phyloP scores from a whole-genome alignment of 2,113 vertebrate genomes.

The Cavia aperea region DNA sequence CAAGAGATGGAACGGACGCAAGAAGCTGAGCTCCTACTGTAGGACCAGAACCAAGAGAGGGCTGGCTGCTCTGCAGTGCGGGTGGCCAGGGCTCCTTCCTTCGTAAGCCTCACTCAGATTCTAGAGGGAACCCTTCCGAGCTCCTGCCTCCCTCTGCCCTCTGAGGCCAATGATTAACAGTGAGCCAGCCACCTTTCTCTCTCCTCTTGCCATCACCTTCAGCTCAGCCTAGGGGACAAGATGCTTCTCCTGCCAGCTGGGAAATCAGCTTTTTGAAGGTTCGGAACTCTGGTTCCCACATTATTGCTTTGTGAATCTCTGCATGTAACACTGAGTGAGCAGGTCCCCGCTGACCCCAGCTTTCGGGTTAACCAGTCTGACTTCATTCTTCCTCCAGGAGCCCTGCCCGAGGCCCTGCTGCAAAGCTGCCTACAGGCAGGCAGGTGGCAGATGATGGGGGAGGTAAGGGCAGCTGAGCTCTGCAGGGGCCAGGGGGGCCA shows the following conservation, averaged over 20 bases:
- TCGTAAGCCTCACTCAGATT: neutral
- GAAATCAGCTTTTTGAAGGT: no score
- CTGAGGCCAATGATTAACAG: neutral
- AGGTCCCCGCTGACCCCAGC: neutral
- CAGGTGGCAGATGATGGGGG: accelerated
- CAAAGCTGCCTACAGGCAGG: neutral
- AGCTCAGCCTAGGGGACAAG: no score
- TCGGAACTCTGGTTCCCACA: no score
- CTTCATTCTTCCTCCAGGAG: neutral
- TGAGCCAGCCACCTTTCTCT: neutral
- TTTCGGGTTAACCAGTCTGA: neutral
- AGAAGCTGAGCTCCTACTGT: neutral
- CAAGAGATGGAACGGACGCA: neutral
- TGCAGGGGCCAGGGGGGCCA: accelerated
- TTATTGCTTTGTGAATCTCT: no score
- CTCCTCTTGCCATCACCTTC: no score
- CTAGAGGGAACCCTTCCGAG: neutral
- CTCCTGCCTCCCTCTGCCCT: neutral
- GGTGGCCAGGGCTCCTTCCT: neutral
- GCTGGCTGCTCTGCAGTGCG: no score
- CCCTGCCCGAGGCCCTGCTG: neutral
- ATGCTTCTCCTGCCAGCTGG: no score
- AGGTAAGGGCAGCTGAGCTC: no score
- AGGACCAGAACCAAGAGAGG: neutral
- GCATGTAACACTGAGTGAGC: no score